Evolutionary conservation across 2,888 invertebrate species (phyloP).

Genomic region (Xanthia togata): DNA sequence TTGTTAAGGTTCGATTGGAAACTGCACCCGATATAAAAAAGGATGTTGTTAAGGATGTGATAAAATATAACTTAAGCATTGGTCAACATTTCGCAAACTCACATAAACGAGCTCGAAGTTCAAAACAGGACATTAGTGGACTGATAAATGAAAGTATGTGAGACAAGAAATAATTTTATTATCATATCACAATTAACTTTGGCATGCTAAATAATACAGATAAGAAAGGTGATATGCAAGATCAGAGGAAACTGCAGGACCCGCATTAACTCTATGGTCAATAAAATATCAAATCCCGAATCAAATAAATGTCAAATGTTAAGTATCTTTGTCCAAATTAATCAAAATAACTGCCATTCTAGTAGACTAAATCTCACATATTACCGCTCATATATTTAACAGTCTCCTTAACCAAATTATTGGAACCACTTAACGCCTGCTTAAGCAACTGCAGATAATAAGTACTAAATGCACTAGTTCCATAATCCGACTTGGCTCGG

Average conservation of each 20-base stretch:
- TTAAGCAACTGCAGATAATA: constrained; percentile 64
- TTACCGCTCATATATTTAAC: background rate
- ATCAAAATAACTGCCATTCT: background rate
- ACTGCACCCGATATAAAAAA: background rate
- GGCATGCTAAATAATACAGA: background rate
- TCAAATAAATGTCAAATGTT: background rate
- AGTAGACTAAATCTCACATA: background rate
- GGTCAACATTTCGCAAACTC: background rate
- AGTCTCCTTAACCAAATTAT: constrained; percentile 31
- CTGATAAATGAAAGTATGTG: background rate
- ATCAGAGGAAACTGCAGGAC: background rate
- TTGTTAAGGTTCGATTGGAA: background rate
- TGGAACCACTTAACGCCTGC: constrained; percentile 46
- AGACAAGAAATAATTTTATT: background rate
- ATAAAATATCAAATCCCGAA: background rate
- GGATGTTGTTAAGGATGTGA: background rate
- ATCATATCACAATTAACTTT: background rate
- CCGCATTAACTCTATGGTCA: background rate
- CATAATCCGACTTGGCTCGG: constrained; percentile 53
- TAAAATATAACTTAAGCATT: background rate
- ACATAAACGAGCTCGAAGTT: background rate
- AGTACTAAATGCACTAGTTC: constrained; percentile 61
- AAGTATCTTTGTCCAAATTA: background rate
- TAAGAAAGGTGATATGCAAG: too few species aligned
- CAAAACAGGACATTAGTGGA: background rate